A percentile compares a stretch with the other conserved stretches of the same genome.
phyloP scores from a whole-genome alignment of 2,113 vertebrate genomes.

The Tyto alba region DNA sequence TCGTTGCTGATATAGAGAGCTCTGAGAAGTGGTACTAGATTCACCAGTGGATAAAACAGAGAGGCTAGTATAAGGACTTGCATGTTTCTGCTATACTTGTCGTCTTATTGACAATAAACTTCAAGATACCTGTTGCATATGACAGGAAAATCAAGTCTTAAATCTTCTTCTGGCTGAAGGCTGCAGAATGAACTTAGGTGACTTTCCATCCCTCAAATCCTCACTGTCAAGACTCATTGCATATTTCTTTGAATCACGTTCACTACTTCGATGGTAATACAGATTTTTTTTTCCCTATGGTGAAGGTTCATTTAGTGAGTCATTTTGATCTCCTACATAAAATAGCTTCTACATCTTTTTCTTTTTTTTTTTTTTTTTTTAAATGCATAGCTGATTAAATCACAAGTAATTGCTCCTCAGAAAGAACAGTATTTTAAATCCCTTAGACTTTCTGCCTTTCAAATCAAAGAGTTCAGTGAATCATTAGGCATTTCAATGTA shows the following conservation, averaged over 20 bases:
- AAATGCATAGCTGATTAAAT: conserved; percentile 68
- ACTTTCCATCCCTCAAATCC: conserved; percentile 19
- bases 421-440: conserved; percentile 59
- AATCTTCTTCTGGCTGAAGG: not conserved
- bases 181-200: conserved; percentile 27
- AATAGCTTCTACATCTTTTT: conserved; percentile 42
- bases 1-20: not conserved
- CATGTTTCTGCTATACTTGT: not conserved
- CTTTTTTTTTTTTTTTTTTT: conserved; percentile 1
- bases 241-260: conserved; percentile 51
- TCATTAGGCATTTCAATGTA: conserved; percentile 60
- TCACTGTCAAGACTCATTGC: conserved; percentile 34
- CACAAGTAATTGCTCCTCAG: conserved; percentile 65
- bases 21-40: not conserved
- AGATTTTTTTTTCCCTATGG: conserved; percentile 3
- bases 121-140: not conserved
- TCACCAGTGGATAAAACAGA: not conserved
- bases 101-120: not conserved
- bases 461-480: conserved; percentile 64
- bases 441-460: conserved; percentile 67
- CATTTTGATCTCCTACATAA: conserved; percentile 67
- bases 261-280: conserved; percentile 60
- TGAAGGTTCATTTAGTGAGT: conserved; percentile 67
- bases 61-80: not conserved
- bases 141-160: not conserved